These are phyloP conservation scores for Fragum sueziense DNA, from an alignment of 2,888 invertebrate genomes.

Conservation along the genomic window DNA sequence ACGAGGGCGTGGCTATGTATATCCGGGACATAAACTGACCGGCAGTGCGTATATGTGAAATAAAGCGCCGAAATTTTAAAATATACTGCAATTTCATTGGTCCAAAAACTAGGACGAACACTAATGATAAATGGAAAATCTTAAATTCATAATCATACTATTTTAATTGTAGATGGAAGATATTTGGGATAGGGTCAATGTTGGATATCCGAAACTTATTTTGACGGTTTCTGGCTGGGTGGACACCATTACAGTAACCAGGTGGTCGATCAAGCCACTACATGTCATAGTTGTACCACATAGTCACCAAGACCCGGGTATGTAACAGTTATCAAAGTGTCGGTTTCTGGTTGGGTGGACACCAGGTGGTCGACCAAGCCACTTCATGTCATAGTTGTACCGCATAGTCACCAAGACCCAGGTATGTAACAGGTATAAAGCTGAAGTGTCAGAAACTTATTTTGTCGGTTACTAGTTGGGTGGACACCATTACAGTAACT, in stretches of 20 bases:
- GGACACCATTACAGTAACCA: too few species aligned
- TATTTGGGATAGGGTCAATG: constrained; percentile 63
- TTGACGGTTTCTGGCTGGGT: too few species aligned
- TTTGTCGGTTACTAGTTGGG: constrained; percentile 70
- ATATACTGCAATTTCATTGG: too few species aligned
- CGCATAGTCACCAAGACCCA: constrained; percentile 99
- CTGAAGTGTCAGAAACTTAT: too few species aligned
- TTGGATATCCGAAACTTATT: constrained; percentile 69
- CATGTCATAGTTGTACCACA: constrained; percentile 98
- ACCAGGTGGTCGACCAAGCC: constrained; percentile 67
- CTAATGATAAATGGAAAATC: too few species aligned
- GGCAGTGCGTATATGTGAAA: too few species aligned
- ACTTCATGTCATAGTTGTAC: constrained; percentile 95
- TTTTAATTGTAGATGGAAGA: constrained; percentile 65
- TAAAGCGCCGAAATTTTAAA: too few species aligned
- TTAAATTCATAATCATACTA: not conserved
- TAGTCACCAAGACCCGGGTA: constrained; percentile 98
- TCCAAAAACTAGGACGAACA: too few species aligned
- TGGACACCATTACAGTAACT: constrained; percentile 65
- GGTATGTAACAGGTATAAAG: too few species aligned
- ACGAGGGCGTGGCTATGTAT: too few species aligned
- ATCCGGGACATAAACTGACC: too few species aligned
- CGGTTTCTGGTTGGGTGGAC: constrained; percentile 72
- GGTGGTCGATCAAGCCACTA: constrained; percentile 82
- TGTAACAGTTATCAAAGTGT: too few species aligned